Percentiles rank a stretch among this genome's conserved stretches.
Evolutionary conservation across 2,113 vertebrate genomes (phyloP).

Genomic region (Nansenia antarctica): DNA sequence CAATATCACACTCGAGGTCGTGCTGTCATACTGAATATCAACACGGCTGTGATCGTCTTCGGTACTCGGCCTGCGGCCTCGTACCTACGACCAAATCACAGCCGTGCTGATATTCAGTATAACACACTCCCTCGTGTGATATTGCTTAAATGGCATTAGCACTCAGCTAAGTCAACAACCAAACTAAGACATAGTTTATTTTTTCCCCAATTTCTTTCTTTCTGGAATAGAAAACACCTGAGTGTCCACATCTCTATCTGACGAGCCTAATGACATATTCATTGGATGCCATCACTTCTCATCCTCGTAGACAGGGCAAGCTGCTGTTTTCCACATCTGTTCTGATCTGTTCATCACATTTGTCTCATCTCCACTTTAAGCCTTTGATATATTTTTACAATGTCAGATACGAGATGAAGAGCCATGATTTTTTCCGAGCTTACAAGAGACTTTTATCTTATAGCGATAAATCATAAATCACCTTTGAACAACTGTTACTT

Average conservation of each 20-base stretch:
- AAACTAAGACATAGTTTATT: neutral
- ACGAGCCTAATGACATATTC: neutral
- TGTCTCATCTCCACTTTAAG: neutral
- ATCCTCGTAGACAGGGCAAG: neutral
- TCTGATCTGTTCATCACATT: too few species aligned
- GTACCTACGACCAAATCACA: too few species aligned
- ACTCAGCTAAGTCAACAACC: too few species aligned
- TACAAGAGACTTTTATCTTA: neutral
- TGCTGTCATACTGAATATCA: too few species aligned
- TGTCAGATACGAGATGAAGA: neutral
- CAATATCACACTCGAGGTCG: too few species aligned
- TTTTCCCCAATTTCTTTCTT: neutral
- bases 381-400: neutral
- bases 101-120: too few species aligned
- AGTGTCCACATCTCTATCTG: neutral
- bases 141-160: too few species aligned
- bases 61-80: too few species aligned
- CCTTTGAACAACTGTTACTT: neutral
- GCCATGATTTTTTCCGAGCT: neutral
- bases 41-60: too few species aligned
- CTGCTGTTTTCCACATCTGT: neutral
- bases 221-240: neutral
- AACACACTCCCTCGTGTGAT: too few species aligned
- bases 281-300: neutral
- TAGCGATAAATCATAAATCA: neutral